Base-by-base conservation (phyloP, 2,113 vertebrate genomes). In the Montifringilla adamsi region DNA sequence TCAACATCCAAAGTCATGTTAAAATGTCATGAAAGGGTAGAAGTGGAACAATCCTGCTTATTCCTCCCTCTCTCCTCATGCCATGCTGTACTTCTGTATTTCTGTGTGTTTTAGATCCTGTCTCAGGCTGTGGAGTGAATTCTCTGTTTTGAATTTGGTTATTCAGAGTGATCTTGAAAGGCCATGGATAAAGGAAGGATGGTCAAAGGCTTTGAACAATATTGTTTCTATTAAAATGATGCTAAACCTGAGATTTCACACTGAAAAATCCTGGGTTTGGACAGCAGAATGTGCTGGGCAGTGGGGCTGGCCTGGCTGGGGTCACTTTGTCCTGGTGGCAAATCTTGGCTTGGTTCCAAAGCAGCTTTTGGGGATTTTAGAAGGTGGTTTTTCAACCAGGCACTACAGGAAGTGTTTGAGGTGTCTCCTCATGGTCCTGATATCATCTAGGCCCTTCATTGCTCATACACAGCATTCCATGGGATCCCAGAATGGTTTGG, bases 211-310 rank as follows among this genome's bases (percentile, higher is more conserved):
- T 84, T 49, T 44, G 52, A 76, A 6, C 37, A 17, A 2, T 9
- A 9, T 35, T 35, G 7, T 60, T 58, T 46, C 43, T 67, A 0
- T 70, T 56, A 17, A 69, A 81, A 17, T 35, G 22, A 52, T 52
- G 28, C 50, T 22, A 14, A 66, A 41, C 13, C 13, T 64, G 49
- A 60, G 21, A 35, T 44, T 41, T 74, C 24, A 31, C 39, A 3
- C 44, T 5, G 8, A 6, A 9, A 43, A 27, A 8, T 5, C 2
- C 3, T 23, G 8, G 23, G 0, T 63, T 20, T 18, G 12, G 68
- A 2, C 10, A 3, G 1, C 31, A 4, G 8, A 13, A 16, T 76
- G 6, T 30, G 27, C 37, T 55, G 41, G 43, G 4, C 31, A 10
- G n/a, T 12, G 67, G 64, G 18, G 2, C 33, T 18, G 15, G 15